Percentiles rank a stretch among this genome's conserved stretches.
phyloP scores from a whole-genome alignment of 2,888 invertebrate genomes.

The Corythucha ciliata region DNA sequence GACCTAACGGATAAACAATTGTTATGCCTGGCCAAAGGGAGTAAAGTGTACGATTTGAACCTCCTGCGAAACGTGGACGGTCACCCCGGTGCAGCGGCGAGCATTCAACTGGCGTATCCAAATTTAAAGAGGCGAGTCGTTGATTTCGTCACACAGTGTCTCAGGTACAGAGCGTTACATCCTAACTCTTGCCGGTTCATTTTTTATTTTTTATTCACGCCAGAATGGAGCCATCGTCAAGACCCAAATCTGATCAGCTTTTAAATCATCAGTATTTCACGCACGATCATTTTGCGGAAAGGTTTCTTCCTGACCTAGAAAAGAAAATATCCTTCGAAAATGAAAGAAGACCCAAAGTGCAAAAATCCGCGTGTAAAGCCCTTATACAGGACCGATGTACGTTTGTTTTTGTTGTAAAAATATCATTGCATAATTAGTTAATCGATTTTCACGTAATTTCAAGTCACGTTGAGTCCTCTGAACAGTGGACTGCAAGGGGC shows the following conservation, averaged over 20 bases:
- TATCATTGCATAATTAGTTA: no score
- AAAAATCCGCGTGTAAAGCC: constrained; percentile 18
- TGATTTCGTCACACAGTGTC: constrained; percentile 49
- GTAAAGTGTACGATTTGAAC: constrained; percentile 5
- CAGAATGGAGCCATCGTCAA: constrained; percentile 51
- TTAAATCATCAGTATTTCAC: constrained; percentile 57
- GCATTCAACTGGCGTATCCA: constrained; percentile 42
- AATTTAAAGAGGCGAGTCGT: constrained; percentile 44
- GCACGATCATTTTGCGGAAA: constrained; percentile 56
- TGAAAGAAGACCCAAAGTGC: constrained; percentile 16
- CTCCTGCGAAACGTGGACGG: constrained; percentile 3
- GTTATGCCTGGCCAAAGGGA: constrained; percentile 2
- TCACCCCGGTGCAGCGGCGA: constrained; percentile 14
- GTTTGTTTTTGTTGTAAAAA: no score
- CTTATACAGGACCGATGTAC: no score
- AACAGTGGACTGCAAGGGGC: no score
- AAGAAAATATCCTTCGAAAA: constrained; percentile 53
- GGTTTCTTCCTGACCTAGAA: constrained; percentile 55
- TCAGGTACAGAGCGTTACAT: constrained; percentile 36
- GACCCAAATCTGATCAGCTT: constrained; percentile 55
- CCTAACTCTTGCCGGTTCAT: neutral
- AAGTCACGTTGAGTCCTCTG: no score
- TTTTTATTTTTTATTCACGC: constrained; percentile 19
- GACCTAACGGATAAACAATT: constrained; percentile 14
- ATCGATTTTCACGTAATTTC: no score